A percentile compares a stretch with the other conserved stretches of the same genome.
phyloP scores from a whole-genome alignment of 1,140 invertebrate genomes.

The Formica selysi region DNA sequence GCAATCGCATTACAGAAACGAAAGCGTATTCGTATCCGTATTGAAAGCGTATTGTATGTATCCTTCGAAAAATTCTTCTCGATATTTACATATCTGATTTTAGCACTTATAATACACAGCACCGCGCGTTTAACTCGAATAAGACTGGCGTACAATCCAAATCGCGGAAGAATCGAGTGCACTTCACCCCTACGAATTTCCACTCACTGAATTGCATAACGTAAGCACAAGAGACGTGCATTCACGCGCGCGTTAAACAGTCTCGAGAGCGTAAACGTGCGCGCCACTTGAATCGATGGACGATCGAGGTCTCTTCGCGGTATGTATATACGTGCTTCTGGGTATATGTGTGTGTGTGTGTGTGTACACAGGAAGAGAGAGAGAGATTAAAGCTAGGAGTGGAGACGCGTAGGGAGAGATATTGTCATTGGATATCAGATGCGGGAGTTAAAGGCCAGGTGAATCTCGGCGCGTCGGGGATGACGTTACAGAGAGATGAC shows the following conservation, averaged over 20 bases:
- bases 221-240: neutral
- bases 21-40: neutral
- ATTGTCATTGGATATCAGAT: constrained; percentile 72
- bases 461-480: constrained; percentile 67
- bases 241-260: constrained; percentile 37
- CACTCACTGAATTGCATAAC: neutral
- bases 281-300: constrained; percentile 55
- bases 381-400: constrained; percentile 65
- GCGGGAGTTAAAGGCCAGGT: constrained; percentile 74
- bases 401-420: constrained; percentile 37
- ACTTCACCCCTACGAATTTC: constrained; percentile 17
- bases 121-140: neutral
- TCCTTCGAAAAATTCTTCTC: neutral
- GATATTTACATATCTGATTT: neutral
- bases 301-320: constrained; percentile 50
- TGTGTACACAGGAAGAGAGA: constrained; percentile 50
- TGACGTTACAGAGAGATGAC: constrained; percentile 77
- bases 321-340: too few relatives aligned
- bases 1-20: neutral
- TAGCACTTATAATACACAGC: neutral
- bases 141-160: neutral
- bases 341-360: neutral
- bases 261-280: constrained; percentile 29
- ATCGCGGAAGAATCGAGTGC: neutral
- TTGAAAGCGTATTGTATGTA: too few relatives aligned